Percentiles rank a stretch among this genome's conserved stretches.
phyloP scores from a whole-genome alignment of 2,113 vertebrate genomes.

The Aspidoscelis tigris region DNA sequence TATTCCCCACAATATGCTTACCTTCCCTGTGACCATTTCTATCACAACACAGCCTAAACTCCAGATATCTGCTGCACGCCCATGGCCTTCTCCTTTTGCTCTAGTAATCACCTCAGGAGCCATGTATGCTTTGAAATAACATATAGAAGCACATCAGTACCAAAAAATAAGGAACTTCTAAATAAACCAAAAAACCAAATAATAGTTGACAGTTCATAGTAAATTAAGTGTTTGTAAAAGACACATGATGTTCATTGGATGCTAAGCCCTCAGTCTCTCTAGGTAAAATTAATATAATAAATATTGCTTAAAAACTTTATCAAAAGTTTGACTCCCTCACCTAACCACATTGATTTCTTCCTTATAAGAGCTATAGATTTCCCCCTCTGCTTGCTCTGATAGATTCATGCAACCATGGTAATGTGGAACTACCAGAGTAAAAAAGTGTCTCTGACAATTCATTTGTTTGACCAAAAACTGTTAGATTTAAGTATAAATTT shows the following conservation, averaged over 20 bases:
- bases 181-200: slow-evolving; percentile 19
- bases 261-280: not conserved
- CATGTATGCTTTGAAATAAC: slow-evolving; percentile 90
- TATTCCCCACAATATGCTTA: slow-evolving; percentile 56
- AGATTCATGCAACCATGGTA: not conserved
- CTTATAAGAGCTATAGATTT: not conserved
- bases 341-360: not conserved
- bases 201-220: not conserved
- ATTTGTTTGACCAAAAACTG: not conserved
- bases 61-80: slow-evolving; percentile 97
- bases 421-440: not conserved
- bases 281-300: not conserved
- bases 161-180: slow-evolving; percentile 7
- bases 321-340: not conserved
- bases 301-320: not conserved
- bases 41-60: slow-evolving; percentile 97
- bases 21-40: slow-evolving; percentile 99
- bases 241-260: slow-evolving; percentile 9
- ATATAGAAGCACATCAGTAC: slow-evolving; percentile 14
- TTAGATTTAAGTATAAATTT: not conserved
- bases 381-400: no score
- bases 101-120: slow-evolving; percentile 99
- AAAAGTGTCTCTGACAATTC: not conserved
- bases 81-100: slow-evolving; percentile 97
- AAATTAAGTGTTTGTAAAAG: slow-evolving; percentile 9